Evolutionary conservation across 2,888 invertebrate genomes (phyloP), one percentile per base, ranked within the genome.

Genomic region (Trichacis sp.): DNA sequence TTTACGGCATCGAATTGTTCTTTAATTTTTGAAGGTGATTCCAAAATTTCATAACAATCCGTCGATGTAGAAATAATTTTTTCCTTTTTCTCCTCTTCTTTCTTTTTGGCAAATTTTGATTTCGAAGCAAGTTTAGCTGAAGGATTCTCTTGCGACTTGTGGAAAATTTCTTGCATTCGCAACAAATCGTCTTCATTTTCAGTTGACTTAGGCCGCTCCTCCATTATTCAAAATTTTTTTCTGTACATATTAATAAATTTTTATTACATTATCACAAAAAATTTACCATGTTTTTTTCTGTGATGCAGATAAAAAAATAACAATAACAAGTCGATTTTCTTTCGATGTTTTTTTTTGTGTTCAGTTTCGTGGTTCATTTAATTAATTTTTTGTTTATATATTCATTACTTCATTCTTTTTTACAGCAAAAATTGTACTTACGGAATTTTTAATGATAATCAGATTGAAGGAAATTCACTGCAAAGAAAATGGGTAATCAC

Each of bases 151-250:
- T 85, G 85, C 19, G 87, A 86, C 70, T 88, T 88, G 62, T 90
- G 79, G 78, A 91, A 94, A 68, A 91, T 90, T 72, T 90, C 88
- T 79, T 94, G 93, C 88, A 92, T 89, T 58, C 87, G 88, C 15
- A 93, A 85, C 33, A 94, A 87, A 76, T 92, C 90, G 73, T 94
- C 93, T 40, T 87, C 88, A 79, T 93, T 93, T 3, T 88, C 87
- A 1, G 88, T 87, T 76, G 89, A 91, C 0, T 93, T 93, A 70
- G 93, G 86, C 69, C 86, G 86, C 0, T 36, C 17, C 8, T 29
- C 36, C 61, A 61, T 61, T 40, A 6, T 54, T 38, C 14, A 11
- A 14, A n/a, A n/a, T n/a, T n/a, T 38, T 38, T 38, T 38, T 38
- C 38, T 38, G 38, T 4, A 38, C 3, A 38, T 11, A 38, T 29